A percentile compares a stretch with the other conserved stretches of the same genome.
Evolutionary conservation across 1,140 invertebrate species (phyloP).

Genomic region (Panagrolaimus sp.): DNA sequence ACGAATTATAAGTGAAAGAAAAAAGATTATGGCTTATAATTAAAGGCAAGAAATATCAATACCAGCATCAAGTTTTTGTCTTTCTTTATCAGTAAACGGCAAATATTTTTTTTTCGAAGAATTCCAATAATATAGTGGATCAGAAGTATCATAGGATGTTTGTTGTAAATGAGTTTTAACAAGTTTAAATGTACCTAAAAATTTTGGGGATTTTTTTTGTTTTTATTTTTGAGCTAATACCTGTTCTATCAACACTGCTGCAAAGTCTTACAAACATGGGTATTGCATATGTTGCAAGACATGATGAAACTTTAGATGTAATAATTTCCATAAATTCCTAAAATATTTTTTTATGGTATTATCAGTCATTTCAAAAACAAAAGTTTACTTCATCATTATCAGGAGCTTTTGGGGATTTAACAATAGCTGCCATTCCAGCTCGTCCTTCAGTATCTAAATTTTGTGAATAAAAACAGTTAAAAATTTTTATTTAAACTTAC

Average conservation of each 20-base stretch:
- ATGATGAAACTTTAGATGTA: conserved; percentile 23
- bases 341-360: conserved; percentile 17
- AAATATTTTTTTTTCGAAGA: neutral
- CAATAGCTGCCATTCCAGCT: conserved; percentile 91
- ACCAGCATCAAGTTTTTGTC: conserved; percentile 4
- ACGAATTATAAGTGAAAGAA: too few relatives aligned
- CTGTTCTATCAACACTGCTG: conserved; percentile 48
- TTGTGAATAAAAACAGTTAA: conserved; percentile 9
- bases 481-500: conserved; percentile 37
- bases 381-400: conserved; percentile 21
- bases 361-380: neutral
- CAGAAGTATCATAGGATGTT: conserved; percentile 24
- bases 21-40: neutral
- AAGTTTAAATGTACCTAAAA: conserved; percentile 55
- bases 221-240: too few relatives aligned
- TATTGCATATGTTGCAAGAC: conserved; percentile 47
- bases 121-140: conserved; percentile 9
- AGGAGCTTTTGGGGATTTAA: conserved; percentile 62
- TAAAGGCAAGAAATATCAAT: neutral
- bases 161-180: conserved; percentile 54
- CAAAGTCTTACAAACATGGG: conserved; percentile 53
- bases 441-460: conserved; percentile 73
- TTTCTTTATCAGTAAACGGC: neutral
- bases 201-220: too few relatives aligned
- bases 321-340: conserved; percentile 28